These are phyloP conservation scores for Drosophila triauraria DNA, from an alignment of 1,140 invertebrate genomes.

Conservation along the genomic window DNA sequence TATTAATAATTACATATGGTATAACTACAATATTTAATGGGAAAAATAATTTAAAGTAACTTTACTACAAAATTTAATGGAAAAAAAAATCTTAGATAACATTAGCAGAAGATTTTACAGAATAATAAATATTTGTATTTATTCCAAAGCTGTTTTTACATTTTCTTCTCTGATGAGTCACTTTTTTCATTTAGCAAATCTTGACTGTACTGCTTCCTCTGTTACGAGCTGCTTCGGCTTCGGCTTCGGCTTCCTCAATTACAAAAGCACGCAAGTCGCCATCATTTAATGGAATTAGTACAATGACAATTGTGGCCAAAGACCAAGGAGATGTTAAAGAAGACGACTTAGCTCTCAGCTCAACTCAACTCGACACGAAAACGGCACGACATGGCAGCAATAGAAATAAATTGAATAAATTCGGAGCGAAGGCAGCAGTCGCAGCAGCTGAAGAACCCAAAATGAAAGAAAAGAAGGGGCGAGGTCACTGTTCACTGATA, in stretches of 20 bases:
- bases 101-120: not conserved
- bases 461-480: conserved; percentile 31
- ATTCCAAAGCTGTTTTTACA: not conserved
- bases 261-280: conserved; percentile 77
- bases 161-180: not conserved
- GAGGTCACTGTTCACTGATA: conserved; percentile 63
- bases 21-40: not conserved
- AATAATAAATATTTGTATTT: not conserved
- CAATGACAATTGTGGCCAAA: conserved; percentile 80
- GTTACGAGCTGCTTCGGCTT: not conserved
- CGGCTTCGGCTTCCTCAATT: conserved; percentile 66
- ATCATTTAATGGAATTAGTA: conserved; percentile 81
- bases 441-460: conserved; percentile 37
- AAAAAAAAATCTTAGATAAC: too few relatives aligned
- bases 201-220: conserved; percentile 24
- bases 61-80: not conserved
- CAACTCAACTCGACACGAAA: conserved; percentile 28
- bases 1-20: not conserved
- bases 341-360: conserved; percentile 44
- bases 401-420: conserved; percentile 83
- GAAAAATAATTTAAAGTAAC: not conserved
- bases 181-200: not conserved
- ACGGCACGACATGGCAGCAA: conserved; percentile 46
- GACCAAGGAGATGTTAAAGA: conserved; percentile 64
- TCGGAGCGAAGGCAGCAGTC: conserved; percentile 50